Evolutionary conservation across 2,888 invertebrate genomes (phyloP), one percentile per base, ranked within the genome.

Genomic region (Tenthredo notha): DNA sequence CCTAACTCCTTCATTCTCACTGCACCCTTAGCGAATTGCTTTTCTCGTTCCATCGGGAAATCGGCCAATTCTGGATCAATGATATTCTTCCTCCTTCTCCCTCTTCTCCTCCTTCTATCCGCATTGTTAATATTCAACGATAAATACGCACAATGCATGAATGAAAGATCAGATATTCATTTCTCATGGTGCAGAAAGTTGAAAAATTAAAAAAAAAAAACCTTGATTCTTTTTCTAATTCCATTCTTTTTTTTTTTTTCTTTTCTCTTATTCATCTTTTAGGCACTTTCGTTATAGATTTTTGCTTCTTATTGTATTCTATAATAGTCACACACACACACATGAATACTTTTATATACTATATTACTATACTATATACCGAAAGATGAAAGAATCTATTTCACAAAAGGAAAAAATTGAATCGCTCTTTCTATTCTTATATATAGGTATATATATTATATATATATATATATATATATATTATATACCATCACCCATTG

Each of bases 31-130:
- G 21, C 10, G 61, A 61, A 61, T 61, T 61, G 61, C 25, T 61
- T 61, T 61, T 61, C 61, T 61, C 61, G 61, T 61, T 25, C 25
- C 61, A 61, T 61, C 61, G 61, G 61, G 61, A 61, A 54, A 61
- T 61, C 25, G 25, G 21, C 61, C 61, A 25, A 61, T 61, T 61
- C 61, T 61, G 61, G 61, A 61, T 61, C 61, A 61, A 61, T 25
- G 61, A 61, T 61, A 61, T 61, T 25, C 61, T 61, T 25, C 61
- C 25, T 25, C n/a, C 21, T 18, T n/a, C 50, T 50, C 50, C 15
- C 4, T 0, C 50, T 50, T 4, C 2, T 50, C 54, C 15, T 18
- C 1, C 50, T 50, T 4, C 2, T 50, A 2, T 54, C 54, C 6
- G 54, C 6, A n/a, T 54, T 54, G 54, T 54, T 54, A 54, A 54